These are phyloP conservation scores for Enoplolaimus lenunculus DNA, from an alignment of 2,888 invertebrate genomes.

Conservation along the genomic window DNA sequence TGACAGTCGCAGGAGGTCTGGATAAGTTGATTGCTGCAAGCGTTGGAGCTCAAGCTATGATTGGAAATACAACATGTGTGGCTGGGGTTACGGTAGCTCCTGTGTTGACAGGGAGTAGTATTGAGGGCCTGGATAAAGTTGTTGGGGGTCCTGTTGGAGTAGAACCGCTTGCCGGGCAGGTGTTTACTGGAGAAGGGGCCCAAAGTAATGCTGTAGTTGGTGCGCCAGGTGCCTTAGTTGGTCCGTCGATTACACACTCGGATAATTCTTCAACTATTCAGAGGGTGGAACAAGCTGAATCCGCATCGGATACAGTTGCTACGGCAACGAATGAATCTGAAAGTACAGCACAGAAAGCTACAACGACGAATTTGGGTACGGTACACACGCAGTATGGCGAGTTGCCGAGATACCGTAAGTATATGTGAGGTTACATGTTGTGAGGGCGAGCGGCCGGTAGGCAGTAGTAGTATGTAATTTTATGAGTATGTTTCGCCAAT, in stretches of 20 bases:
- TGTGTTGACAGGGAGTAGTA: too few relatives aligned
- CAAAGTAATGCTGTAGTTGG: too few relatives aligned
- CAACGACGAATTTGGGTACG: constrained; percentile 25
- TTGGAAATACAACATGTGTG: too few relatives aligned
- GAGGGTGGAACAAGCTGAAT: too few relatives aligned
- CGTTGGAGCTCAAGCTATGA: not conserved
- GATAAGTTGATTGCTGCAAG: not conserved
- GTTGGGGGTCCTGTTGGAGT: too few relatives aligned
- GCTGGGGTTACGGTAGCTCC: too few relatives aligned
- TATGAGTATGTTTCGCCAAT: too few relatives aligned
- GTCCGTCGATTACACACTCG: not conserved
- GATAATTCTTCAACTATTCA: not conserved
- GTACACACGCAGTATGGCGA: constrained; percentile 27
- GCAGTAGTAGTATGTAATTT: too few relatives aligned
- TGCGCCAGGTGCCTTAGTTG: too few relatives aligned
- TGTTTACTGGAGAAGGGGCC: not conserved
- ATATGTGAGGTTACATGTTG: too few relatives aligned
- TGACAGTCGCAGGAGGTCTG: not conserved
- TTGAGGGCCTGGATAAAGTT: too few relatives aligned
- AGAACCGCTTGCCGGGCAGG: not conserved
- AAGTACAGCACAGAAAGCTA: constrained; percentile 24
- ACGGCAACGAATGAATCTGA: not conserved
- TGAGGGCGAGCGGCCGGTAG: too few relatives aligned
- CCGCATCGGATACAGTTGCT: constrained; percentile 6
- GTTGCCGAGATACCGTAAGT: constrained; percentile 23